A percentile compares a stretch with the other conserved stretches of the same genome.
Evolutionary conservation across 2,888 invertebrate genomes (phyloP).

Genomic region (Macropis europaea): DNA sequence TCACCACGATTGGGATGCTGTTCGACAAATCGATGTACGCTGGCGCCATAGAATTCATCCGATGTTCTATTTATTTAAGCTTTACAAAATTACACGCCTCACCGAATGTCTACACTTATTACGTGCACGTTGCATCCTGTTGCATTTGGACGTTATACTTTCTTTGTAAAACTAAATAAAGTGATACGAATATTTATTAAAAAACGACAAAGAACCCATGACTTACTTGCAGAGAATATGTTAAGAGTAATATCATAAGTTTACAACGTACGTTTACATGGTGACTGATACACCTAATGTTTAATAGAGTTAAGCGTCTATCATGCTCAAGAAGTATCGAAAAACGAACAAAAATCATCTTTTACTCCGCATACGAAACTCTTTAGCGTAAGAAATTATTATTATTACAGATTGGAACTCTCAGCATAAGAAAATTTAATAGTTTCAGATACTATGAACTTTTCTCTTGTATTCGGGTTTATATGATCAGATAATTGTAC

Average conservation of each 20-base stretch:
- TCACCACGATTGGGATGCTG: constrained; percentile 87
- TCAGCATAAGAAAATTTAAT: no score
- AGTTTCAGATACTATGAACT: no score
- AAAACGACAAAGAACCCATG: background rate
- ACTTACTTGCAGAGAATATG: background rate
- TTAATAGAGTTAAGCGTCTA: no score
- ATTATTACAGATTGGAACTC: no score
- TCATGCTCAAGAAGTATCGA: no score
- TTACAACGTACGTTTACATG: no score
- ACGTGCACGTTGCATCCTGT: constrained; percentile 57
- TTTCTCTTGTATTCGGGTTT: no score
- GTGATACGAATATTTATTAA: background rate
- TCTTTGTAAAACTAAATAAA: constrained; percentile 23
- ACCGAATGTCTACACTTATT: constrained; percentile 49
- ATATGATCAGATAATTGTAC: no score
- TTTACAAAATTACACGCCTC: constrained; percentile 64
- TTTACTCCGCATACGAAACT: no score
- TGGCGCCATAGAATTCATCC: constrained; percentile 83
- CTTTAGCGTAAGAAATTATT: no score
- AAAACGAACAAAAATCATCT: no score
- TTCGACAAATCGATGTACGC: constrained; percentile 86
- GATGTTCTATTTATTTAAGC: constrained; percentile 84
- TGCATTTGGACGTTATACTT: constrained; percentile 65
- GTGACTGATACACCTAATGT: no score
- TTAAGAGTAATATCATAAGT: background rate